Percentiles rank a stretch among this genome's conserved stretches.
Conservation (phyloP, 1,140 invertebrate species). For the Paralvinella palmiformis region DNA sequence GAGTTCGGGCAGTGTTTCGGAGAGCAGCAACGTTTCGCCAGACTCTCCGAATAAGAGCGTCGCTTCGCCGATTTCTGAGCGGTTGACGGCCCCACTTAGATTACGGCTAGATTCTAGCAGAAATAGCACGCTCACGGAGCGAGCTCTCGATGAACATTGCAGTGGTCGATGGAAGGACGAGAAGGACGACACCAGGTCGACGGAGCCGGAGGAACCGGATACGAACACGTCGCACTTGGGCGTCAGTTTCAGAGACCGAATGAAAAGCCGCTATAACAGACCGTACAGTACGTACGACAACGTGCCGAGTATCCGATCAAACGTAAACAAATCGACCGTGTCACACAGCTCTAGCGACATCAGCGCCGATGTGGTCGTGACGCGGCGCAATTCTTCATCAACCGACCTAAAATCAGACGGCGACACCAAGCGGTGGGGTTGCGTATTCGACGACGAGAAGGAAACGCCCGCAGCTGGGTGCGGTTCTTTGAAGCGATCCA, state of each 20-base stretch:
- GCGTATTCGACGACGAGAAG: not conserved
- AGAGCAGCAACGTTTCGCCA: not conserved
- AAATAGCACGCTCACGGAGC: slow-evolving; percentile 8
- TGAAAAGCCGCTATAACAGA: not conserved
- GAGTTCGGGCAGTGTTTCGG: not conserved
- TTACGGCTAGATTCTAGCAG: slow-evolving; percentile 33
- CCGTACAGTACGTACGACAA: slow-evolving; percentile 14
- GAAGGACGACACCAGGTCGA: slow-evolving; percentile 10
- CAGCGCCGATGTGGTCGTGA: not conserved
- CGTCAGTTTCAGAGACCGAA: not conserved
- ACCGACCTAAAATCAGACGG: not conserved
- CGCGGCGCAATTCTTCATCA: too few species aligned
- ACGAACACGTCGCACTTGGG: not conserved
- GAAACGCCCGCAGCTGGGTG: not conserved
- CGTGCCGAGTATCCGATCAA: not conserved
- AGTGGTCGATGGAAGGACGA: slow-evolving; percentile 5
- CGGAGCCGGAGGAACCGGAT: not conserved
- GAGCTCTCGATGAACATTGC: slow-evolving; percentile 13
- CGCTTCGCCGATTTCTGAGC: too few species aligned
- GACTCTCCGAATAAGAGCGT: not conserved
- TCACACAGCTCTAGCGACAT: slow-evolving; percentile 6
- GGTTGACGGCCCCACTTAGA: too few species aligned
- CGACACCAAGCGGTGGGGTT: slow-evolving; percentile 1
- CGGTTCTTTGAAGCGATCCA: not conserved
- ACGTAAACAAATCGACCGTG: not conserved